A percentile compares a stretch with the other conserved stretches of the same genome.
Conservation (phyloP, 2,113 vertebrate species). For the Aspiorhynchus laticeps region DNA sequence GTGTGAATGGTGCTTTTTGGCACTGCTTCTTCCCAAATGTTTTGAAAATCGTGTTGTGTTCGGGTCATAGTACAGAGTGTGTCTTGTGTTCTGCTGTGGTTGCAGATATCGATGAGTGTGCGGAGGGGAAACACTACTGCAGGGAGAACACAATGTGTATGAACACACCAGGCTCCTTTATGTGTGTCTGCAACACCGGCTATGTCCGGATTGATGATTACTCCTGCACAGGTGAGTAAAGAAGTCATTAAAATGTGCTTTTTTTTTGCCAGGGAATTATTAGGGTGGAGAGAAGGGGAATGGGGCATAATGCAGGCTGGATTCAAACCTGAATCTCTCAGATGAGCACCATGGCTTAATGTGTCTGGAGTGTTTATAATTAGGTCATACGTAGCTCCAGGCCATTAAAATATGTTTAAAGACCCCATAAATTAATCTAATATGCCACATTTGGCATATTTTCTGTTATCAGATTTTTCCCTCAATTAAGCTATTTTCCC, state of each 20-base stretch:
- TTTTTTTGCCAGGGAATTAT: background rate
- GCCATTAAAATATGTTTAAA: background rate
- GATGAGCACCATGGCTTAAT: background rate
- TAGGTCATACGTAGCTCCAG: background rate
- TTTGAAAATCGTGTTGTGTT: background rate
- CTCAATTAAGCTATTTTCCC: too few species aligned
- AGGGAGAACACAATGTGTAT: constrained; percentile 86
- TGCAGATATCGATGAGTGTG: constrained; percentile 86
- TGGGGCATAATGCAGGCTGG: background rate
- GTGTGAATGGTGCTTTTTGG: constrained; percentile 12
- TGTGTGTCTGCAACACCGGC: constrained; percentile 85
- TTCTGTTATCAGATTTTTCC: background rate
- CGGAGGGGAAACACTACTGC: constrained; percentile 88
- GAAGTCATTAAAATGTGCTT: background rate
- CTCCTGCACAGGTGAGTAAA: constrained; percentile 83
- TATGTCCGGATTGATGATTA: constrained; percentile 89
- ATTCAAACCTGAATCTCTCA: background rate
- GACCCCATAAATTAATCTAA: background rate
- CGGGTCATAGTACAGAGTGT: background rate
- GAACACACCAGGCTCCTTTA: constrained; percentile 86
- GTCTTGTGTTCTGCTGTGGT: constrained; percentile 38
- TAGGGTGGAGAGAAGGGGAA: background rate
- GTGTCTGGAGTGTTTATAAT: background rate
- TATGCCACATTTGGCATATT: background rate
- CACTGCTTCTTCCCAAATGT: constrained; percentile 1